These are phyloP conservation scores for Petaurus breviceps DNA, from an alignment of 2,113 vertebrate species.

Conservation along the genomic window DNA sequence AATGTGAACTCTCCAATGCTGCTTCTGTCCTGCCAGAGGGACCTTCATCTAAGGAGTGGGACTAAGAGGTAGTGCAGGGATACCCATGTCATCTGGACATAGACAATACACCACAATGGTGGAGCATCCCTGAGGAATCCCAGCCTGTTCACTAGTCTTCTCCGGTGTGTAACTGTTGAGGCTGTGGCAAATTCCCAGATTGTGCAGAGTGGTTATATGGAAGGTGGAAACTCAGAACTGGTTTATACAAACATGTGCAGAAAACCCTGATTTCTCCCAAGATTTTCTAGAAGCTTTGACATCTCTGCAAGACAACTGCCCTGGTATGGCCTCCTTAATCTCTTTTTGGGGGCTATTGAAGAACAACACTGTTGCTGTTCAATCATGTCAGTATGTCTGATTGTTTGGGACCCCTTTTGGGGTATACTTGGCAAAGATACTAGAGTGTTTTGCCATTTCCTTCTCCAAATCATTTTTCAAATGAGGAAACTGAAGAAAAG, in stretches of 20 bases:
- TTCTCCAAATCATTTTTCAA: not conserved
- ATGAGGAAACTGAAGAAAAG: not conserved
- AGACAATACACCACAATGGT: not conserved
- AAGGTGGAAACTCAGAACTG: conserved; percentile 26
- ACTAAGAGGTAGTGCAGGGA: conserved; percentile 2
- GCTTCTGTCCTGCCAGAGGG: not conserved
- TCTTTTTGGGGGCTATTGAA: conserved; percentile 46
- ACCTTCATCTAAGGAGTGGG: not conserved
- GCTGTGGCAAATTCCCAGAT: conserved; percentile 44
- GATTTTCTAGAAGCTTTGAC: conserved; percentile 70
- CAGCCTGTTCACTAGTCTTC: not conserved
- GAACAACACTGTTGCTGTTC: not conserved
- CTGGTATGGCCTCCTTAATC: conserved; percentile 57
- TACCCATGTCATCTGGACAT: not conserved
- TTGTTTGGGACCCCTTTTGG: not conserved
- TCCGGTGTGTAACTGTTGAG: conserved; percentile 37
- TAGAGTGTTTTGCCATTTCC: not conserved
- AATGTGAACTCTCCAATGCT: conserved; percentile 38
- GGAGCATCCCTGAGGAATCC: not conserved
- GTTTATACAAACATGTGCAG: conserved; percentile 56
- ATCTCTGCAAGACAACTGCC: conserved; percentile 68
- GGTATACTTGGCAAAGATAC: not conserved
- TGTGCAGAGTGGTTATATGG: conserved; percentile 54
- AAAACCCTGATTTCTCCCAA: conserved; percentile 56
- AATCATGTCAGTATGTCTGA: not conserved